These are phyloP conservation scores for Hyalella azteca DNA, from an alignment of 2,888 invertebrate species.

Conservation along the genomic window DNA sequence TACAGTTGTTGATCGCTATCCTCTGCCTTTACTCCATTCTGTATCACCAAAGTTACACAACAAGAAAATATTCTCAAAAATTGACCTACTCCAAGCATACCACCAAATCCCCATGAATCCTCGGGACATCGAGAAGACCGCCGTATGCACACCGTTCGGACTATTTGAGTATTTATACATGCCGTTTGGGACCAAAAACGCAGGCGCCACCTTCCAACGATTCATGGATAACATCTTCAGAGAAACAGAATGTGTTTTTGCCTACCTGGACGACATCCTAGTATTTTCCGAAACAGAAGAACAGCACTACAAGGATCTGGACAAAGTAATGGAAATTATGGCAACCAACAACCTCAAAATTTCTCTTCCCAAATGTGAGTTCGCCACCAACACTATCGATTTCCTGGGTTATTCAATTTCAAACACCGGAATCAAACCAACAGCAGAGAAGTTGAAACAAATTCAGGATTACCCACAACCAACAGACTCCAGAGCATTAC, in stretches of 20 bases:
- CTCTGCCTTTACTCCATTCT: not conserved
- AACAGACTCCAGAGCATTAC: not conserved
- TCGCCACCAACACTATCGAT: not conserved
- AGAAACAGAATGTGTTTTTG: not conserved
- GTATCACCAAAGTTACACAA: not conserved
- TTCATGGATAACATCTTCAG: constrained; percentile 19
- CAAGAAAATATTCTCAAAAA: constrained; percentile 4
- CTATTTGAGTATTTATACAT: constrained; percentile 37
- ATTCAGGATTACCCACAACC: constrained; percentile 15
- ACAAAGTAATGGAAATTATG: constrained; percentile 2
- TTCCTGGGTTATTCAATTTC: constrained; percentile 11
- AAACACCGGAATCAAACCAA: not conserved
- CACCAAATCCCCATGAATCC: constrained; percentile 28
- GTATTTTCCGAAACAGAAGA: constrained; percentile 9
- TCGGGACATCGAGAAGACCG: constrained; percentile 2
- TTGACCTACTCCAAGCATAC: constrained; percentile 12
- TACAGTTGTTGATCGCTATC: constrained; percentile 28
- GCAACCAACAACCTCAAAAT: constrained; percentile 18
- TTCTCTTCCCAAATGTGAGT: constrained; percentile 33
- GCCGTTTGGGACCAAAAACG: constrained; percentile 23
- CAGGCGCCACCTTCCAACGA: constrained; percentile 23
- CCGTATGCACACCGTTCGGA: constrained; percentile 40
- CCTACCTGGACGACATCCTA: constrained; percentile 31
- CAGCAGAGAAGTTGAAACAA: not conserved
- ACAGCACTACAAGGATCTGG: constrained; percentile 18